A percentile compares a stretch with the other conserved stretches of the same genome.
These are phyloP conservation scores for Drosophila oshimai DNA, from an alignment of 1,140 invertebrate species.

Conservation along the genomic window DNA sequence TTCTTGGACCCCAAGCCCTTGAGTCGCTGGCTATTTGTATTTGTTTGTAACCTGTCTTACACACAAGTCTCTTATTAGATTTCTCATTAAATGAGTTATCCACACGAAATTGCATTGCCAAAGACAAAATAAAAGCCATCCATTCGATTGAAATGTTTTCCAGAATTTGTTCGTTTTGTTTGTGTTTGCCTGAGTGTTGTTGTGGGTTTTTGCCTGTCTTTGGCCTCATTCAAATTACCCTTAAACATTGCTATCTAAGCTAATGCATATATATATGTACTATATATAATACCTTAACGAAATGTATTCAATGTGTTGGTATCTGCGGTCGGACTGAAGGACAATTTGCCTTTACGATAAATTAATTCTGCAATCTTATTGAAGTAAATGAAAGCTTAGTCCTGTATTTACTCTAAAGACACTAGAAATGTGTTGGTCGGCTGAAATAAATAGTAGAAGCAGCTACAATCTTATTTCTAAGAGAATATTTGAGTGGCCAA, in stretches of 20 bases:
- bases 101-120: conserved; percentile 54
- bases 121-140: conserved; percentile 58
- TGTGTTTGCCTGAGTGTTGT: neutral
- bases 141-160: conserved; percentile 59
- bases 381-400: conserved; percentile 21
- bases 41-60: conserved; percentile 6
- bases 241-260: conserved; percentile 60
- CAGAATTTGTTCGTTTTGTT: neutral
- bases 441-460: neutral
- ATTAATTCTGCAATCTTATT: conserved; percentile 39
- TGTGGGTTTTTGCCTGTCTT: neutral
- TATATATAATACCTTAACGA: neutral
- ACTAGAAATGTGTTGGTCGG: neutral
- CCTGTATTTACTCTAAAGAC: neutral
- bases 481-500: conserved; percentile 15
- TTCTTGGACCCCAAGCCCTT: neutral
- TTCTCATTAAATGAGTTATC: conserved; percentile 75
- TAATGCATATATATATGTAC: conserved; percentile 23
- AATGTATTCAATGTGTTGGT: conserved; percentile 1
- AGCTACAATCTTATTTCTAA: neutral
- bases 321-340: conserved; percentile 4
- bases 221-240: conserved; percentile 63
- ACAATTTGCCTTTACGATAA: conserved; percentile 42
- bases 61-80: conserved; percentile 52
- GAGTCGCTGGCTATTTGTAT: neutral